Base-by-base conservation (phyloP, 2,888 invertebrate species). In the Caenorhabditis becei region DNA sequence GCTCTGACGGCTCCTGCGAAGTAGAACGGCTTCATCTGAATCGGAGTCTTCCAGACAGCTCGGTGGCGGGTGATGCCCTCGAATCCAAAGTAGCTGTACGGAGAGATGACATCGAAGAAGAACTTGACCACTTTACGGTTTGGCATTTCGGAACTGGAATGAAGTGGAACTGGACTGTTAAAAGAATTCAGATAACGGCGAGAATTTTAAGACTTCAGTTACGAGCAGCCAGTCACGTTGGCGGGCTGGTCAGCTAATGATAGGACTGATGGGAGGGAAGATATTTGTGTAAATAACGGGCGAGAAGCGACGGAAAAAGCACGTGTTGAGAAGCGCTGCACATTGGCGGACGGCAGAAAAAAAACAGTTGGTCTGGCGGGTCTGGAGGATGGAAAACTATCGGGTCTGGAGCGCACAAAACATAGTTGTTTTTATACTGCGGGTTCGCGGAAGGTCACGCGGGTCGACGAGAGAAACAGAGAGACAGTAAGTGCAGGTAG, bases 21-120 rank as follows among this genome's bases (percentile, higher is more conserved):
- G 26, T 37, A 69, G 58, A 80, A 74, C 8, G 80, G 80, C 18
- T 74, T 80, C 80, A 74, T 41, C 24, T 74, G 67, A 54, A 80
- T 59, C 8, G 69, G 62, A 49, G 80, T 80, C 37, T 74, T 74
- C 80, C 80, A 80, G 2, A 74, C 58, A 14, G 47, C 16, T 20
- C 69, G 63, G 54, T 80, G 74, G 20, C 67, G 74, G n/a, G 80
- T 80, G 28, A 80, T 56, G 49, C 69, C 74, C 58, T 74, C 80
- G 35, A 80, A 80, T 26, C 80, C 80, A 37, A 80, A 80, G 41
- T 80, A 80, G 41, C 80, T 80, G 69, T 80, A 80, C 20, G 80
- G 80, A 14, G 80, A 80, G 47, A 80, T 74, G 62, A 74, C 58
- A 32, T 80, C 80, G 65, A 80, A 80, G 53, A 74, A 80, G 26